Conservation (phyloP, 2,797 vertebrate species). For the Leucoraja ocellata region DNA sequence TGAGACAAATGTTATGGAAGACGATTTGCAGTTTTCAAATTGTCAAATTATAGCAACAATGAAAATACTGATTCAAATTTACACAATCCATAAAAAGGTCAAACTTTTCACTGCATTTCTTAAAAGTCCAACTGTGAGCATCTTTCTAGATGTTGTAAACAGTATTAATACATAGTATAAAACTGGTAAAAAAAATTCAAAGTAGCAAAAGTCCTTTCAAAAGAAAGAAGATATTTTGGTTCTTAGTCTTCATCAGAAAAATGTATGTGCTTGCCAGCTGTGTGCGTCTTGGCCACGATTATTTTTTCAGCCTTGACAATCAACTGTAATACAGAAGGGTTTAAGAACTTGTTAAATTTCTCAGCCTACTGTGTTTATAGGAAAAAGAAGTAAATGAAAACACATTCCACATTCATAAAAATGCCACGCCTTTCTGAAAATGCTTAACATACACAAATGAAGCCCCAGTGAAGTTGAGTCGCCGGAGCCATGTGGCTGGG, state of each 20-base stretch:
- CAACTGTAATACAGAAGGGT: constrained; percentile 58
- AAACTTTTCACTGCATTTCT: background rate
- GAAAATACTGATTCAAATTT: background rate
- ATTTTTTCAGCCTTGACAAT: constrained; percentile 93
- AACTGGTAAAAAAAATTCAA: background rate
- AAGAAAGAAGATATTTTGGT: background rate
- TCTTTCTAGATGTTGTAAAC: background rate
- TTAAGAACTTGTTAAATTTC: background rate
- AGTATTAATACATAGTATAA: background rate
- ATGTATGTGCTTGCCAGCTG: constrained; percentile 77
- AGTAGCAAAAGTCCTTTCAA: constrained; percentile 38
- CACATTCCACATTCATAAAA: background rate
- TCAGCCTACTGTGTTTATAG: too few relatives aligned
- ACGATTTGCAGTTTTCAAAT: background rate
- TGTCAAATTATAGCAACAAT: background rate
- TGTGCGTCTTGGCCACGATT: constrained; percentile 74
- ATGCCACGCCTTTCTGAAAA: background rate
- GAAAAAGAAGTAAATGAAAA: background rate
- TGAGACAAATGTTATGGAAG: background rate
- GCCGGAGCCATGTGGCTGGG: too few relatives aligned
- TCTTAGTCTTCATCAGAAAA: constrained; percentile 72
- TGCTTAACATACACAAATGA: background rate
- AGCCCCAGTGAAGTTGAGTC: constrained; percentile 24
- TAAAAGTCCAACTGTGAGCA: background rate
- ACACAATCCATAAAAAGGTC: background rate